These are phyloP conservation scores for Mythimna pallens DNA, from an alignment of 2,888 invertebrate species.

Conservation along the genomic window DNA sequence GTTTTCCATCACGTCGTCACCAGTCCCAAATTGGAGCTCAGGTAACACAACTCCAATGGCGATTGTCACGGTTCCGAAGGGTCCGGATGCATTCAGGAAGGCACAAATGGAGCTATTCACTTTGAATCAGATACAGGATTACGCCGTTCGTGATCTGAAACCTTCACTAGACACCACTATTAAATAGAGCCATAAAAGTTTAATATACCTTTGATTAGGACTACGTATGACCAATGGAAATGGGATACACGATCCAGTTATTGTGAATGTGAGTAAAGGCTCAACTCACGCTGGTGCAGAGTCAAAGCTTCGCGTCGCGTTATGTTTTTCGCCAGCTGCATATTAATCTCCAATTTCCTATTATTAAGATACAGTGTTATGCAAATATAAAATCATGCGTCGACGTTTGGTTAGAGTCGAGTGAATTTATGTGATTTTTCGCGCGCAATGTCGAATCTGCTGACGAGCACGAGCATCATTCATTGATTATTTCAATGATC, in stretches of 20 bases:
- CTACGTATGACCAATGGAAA: slow-evolving; percentile 44
- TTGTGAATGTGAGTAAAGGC: no score
- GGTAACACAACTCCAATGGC: slow-evolving; percentile 66
- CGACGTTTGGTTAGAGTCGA: no score
- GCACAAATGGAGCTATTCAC: slow-evolving; percentile 81
- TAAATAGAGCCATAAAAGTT: slow-evolving; percentile 67
- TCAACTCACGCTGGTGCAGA: no score
- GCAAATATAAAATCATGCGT: no score
- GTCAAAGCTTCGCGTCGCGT: no score
- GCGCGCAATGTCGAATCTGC: no score
- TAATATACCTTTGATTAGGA: slow-evolving; percentile 58
- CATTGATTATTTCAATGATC: no score
- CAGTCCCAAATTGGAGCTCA: slow-evolving; percentile 64
- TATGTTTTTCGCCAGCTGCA: no score
- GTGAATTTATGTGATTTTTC: no score
- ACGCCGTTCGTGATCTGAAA: slow-evolving; percentile 81
- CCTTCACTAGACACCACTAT: slow-evolving; percentile 69
- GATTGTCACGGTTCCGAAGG: slow-evolving; percentile 76
- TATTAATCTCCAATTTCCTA: no score
- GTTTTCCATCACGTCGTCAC: slow-evolving; percentile 61
- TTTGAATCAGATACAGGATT: slow-evolving; percentile 81
- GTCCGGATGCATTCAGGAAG: slow-evolving; percentile 83
- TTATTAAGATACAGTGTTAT: no score
- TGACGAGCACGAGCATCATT: no score
- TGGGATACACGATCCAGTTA: slow-evolving; percentile 30